These are phyloP conservation scores for Anthophora plumipes DNA, from an alignment of 2,888 invertebrate species.

Conservation along the genomic window DNA sequence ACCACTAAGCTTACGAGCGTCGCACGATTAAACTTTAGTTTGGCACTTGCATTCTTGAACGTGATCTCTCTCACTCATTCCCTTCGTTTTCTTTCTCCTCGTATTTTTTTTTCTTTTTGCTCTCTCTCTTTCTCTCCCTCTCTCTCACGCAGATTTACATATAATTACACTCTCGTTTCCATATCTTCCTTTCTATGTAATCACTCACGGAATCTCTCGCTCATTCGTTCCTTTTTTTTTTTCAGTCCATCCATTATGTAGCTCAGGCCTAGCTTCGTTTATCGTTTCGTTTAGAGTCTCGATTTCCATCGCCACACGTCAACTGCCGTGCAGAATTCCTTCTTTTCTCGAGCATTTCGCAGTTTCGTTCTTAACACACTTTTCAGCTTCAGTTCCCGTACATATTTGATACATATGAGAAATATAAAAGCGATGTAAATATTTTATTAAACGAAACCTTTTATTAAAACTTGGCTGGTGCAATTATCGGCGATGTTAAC, in stretches of 20 bases:
- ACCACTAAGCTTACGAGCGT: conserved; percentile 48
- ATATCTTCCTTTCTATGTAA: neutral
- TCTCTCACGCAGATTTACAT: too few relatives aligned
- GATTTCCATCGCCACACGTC: conserved; percentile 11
- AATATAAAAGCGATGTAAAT: too few relatives aligned
- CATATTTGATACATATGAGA: too few relatives aligned
- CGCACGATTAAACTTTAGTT: conserved; percentile 61
- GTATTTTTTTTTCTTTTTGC: neutral
- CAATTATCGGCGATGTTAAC: too few relatives aligned
- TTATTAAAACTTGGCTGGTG: too few relatives aligned
- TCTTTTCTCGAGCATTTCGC: too few relatives aligned
- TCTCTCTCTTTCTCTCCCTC: too few relatives aligned
- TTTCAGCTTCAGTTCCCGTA: too few relatives aligned
- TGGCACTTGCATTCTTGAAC: conserved; percentile 68
- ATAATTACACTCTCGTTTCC: conserved; percentile 40
- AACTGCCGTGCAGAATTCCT: conserved; percentile 8
- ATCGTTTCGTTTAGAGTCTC: conserved; percentile 65
- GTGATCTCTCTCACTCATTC: conserved; percentile 4
- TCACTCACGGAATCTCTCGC: conserved; percentile 23
- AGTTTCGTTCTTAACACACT: too few relatives aligned
- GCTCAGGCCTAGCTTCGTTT: conserved; percentile 77
- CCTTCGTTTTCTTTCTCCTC: neutral
- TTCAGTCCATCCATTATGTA: conserved; percentile 41
- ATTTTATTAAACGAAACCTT: too few relatives aligned
- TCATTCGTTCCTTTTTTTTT: conserved; percentile 29